Evolutionary conservation across 2,888 invertebrate species (phyloP), one percentile per base, ranked within the genome.

Genomic region (Argyresthia goedartella): DNA sequence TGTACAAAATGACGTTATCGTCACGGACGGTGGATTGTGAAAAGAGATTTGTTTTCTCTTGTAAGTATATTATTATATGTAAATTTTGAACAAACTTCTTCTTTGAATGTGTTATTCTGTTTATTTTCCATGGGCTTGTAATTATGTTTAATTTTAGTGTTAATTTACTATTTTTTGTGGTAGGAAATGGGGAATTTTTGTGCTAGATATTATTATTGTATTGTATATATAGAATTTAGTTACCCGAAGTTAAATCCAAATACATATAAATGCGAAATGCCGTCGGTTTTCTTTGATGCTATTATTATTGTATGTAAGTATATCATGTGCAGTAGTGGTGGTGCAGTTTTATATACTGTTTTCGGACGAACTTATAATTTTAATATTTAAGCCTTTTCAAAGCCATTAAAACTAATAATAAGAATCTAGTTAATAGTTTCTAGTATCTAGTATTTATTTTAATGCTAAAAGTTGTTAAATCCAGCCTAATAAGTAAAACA

Each of bases 221-320:
- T 75, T 80, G 74, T 85, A 81, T 82, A 84, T 69, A 85, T 81
- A 81, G 76, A 69, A 68, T 79, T 82, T 81, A 81, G 78, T 82
- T 82, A 69, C 66, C 76, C 75, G 74, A 76, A 76, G 76, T 76
- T 76, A 74, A 81, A 81, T 80, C 81, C 78, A 80, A 44, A 80
- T 81, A 80, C 72, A 80, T 68, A 69, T 65, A 25, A 25, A 73
- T 73, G 74, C 73, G 70, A 69, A 67, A 66, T 69, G 63, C 58
- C 59, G 64, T 69, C 63, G 53, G 60, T 59, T 64, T 64, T 65
- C 69, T 73, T 75, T 48, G 25, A 48, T 36, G 48, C 66, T 50
- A 47, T 25, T 49, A 9, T n/a, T 44, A 64, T 67, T 66, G 65
- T 72, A 65, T 61, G 66, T 66, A 66, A 65, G 68, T 71, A 71